Base-by-base conservation (phyloP, 2,797 vertebrate genomes). In the Anabacerthia variegaticeps region DNA sequence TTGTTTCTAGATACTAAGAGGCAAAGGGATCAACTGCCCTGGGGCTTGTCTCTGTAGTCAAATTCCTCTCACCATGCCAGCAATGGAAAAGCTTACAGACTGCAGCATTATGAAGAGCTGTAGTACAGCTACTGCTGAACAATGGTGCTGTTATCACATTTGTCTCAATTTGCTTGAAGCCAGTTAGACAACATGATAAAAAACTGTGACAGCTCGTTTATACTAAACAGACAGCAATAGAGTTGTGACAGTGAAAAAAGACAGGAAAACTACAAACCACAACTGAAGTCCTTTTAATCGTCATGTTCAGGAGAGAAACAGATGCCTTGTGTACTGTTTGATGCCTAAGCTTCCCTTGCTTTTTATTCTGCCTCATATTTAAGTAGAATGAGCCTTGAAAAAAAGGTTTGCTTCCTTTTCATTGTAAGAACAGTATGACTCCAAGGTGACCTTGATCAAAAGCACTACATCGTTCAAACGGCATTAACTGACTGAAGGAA, bases 131-230 rank as follows among this genome's bases (percentile, higher is more conserved):
- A 37, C 3, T 46, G 81, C 58, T 82, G 74, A 91, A 75, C 84
- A 92, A 36, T 9, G 32, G 37, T 54, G 59, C 36, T 37, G 43
- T 75, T 92, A 87, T 4, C 78, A 37, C 58, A 69, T 91, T 69
- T 85, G 85, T 79, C 92, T 95, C 89, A 30, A 39, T 87, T 88
- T 94, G 78, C 85, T 94, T n/a, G 58, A 76, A 79, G 72, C 59
- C 78, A 76, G 51, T 66, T 49, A 73, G 74, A 94, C 49, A 87
- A 76, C 36, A 18, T 5, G 78, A 93, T 62, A 87, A 92, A 93
- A 84, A 74, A 26, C 19, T 14, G 14, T 15, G 58, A 89, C 81
- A 91, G 55, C 41, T 85, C 6, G 1, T 87, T 91, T 72, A 44
- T 82, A 76, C 36, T 91, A 85, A 93, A 72, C 10, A 95, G 81